Conservation (phyloP, 1,140 invertebrate genomes). For the Conus ventricosus region DNA sequence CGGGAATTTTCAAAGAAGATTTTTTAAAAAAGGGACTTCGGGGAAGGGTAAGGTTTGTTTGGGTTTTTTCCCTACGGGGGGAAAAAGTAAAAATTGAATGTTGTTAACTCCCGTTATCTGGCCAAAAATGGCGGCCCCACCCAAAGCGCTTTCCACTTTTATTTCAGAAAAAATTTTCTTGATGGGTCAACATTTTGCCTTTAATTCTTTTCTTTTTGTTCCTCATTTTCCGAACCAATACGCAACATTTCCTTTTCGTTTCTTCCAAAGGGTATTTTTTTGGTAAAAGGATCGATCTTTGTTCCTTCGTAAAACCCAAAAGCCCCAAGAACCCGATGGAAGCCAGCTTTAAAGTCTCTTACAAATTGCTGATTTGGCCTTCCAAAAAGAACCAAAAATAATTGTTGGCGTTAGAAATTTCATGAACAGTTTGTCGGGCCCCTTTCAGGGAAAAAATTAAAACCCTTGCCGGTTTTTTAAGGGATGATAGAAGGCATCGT, state of each 20-base stretch:
- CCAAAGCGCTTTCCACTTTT: background rate
- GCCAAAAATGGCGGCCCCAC: background rate
- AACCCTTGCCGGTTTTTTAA: background rate
- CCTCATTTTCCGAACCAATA: background rate
- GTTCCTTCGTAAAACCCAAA: slow-evolving; percentile 26
- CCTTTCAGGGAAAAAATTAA: slow-evolving; percentile 45
- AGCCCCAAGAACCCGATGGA: slow-evolving; percentile 6
- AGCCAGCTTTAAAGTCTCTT: background rate
- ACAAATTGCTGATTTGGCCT: slow-evolving; percentile 41
- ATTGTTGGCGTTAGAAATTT: slow-evolving; percentile 42
- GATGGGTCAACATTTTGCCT: too few relatives aligned
- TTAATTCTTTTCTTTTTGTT: background rate
- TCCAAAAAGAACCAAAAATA: slow-evolving; percentile 40
- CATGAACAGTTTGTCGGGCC: slow-evolving; percentile 51
- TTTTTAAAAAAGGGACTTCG: too few relatives aligned
- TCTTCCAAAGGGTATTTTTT: background rate
- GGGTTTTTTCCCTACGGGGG: too few relatives aligned
- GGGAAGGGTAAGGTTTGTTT: too few relatives aligned
- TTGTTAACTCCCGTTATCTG: background rate
- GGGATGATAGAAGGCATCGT: slow-evolving; percentile 41
- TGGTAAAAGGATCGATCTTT: background rate
- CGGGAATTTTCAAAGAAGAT: too few relatives aligned
- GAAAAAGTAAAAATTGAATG: too few relatives aligned
- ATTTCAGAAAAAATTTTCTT: too few relatives aligned
- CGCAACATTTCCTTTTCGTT: background rate